A percentile compares a stretch with the other conserved stretches of the same genome.
phyloP scores from a whole-genome alignment of 30 jellyfish, hydroid and myxozoan species.

The Rhopilema esculentum region DNA sequence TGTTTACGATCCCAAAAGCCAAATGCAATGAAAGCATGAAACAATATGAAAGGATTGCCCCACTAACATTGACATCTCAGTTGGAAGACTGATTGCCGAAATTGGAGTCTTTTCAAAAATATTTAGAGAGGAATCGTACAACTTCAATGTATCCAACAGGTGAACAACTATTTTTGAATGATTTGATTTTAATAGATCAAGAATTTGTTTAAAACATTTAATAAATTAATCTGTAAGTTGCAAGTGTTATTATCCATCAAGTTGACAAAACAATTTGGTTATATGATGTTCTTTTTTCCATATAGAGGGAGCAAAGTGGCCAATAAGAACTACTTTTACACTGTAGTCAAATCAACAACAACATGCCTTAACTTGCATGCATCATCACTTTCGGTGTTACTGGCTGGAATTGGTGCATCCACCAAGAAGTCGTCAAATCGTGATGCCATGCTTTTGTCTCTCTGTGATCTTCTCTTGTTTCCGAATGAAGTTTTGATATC shows the following conservation, averaged over 20 bases:
- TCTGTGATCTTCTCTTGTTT: constrained; percentile 20
- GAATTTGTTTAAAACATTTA: too few species aligned
- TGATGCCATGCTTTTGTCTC: constrained; percentile 10
- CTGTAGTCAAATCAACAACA: constrained; percentile 43
- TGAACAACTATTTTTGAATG: background rate
- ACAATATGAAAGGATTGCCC: background rate
- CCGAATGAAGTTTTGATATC: constrained; percentile 4
- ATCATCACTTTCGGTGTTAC: constrained; percentile 3
- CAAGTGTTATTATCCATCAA: background rate
- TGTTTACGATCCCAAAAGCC: background rate
- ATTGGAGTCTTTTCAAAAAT: background rate
- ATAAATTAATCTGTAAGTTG: background rate
- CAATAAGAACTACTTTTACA: background rate
- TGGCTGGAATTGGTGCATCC: constrained; percentile 45
- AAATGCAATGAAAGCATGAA: background rate
- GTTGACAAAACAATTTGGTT: background rate
- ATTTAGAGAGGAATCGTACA: background rate
- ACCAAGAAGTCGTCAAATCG: constrained; percentile 16
- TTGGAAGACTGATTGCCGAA: background rate
- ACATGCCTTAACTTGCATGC: constrained; percentile 19
- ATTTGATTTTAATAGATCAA: background rate
- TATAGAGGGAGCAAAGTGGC: background rate
- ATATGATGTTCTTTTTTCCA: background rate
- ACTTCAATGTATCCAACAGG: background rate
- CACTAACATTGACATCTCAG: too few species aligned